A percentile compares a stretch with the other conserved stretches of the same genome.
Conservation (phyloP, 2,888 invertebrate species). For the Ptychoptera albimana region DNA sequence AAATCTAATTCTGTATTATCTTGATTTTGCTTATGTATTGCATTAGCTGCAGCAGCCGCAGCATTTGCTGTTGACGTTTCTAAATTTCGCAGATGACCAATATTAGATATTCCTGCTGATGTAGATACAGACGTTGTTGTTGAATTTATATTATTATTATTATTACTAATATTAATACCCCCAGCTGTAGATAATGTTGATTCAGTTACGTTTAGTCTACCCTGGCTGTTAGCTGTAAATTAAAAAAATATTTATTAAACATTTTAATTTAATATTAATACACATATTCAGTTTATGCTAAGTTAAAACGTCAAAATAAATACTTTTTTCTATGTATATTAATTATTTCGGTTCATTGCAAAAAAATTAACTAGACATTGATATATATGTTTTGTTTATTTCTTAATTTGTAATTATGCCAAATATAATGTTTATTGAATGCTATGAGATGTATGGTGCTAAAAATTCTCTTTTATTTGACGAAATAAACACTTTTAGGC, state of each 20-base stretch:
- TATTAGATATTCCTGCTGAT: constrained; percentile 4
- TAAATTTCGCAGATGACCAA: no score
- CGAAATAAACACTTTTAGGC: no score
- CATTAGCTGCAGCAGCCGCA: constrained; percentile 25
- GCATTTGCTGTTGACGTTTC: constrained; percentile 9
- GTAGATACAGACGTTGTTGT: constrained; percentile 14
- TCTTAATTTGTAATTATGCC: no score
- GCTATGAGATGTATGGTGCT: no score
- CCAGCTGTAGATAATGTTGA: constrained; percentile 1
- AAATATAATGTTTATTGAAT: no score
- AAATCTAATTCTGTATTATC: constrained; percentile 36
- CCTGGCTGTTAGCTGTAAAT: constrained; percentile 28
- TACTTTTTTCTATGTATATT: neutral
- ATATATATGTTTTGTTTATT: no score
- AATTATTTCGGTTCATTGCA: neutral
- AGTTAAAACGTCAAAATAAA: no score
- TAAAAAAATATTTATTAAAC: constrained; percentile 3
- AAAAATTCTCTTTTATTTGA: no score
- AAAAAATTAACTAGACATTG: neutral
- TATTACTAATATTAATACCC: neutral
- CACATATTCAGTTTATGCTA: no score
- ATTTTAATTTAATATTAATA: neutral
- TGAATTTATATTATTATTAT: neutral
- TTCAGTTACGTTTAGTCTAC: constrained; percentile 25
- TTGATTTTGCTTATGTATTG: constrained; percentile 11